Conservation (phyloP, 2,888 invertebrate species). For the Deroplatys truncata region DNA sequence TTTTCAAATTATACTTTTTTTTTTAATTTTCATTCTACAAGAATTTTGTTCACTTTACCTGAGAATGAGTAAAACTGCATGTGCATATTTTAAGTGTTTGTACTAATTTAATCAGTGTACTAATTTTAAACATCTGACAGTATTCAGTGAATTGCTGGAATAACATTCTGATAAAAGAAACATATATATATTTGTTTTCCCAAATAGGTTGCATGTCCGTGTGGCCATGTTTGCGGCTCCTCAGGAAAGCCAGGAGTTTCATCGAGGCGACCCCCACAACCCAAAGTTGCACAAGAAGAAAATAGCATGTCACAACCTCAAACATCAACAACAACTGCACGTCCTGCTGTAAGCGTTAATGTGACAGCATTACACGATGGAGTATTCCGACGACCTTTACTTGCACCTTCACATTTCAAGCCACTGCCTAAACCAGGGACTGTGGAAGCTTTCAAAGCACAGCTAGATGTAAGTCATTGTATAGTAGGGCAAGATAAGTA, state of each 20-base stretch:
- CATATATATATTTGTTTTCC: background rate
- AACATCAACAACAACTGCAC: background rate
- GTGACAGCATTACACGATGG: constrained; percentile 22
- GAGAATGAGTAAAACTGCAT: no score
- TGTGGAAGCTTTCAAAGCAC: constrained; percentile 33
- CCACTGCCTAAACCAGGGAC: constrained; percentile 25
- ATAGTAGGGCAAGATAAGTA: background rate
- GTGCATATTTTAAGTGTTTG: no score
- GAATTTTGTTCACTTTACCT: no score
- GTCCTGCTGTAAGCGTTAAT: constrained; percentile 12
- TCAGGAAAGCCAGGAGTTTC: constrained; percentile 23
- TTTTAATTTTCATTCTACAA: no score
- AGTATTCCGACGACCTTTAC: constrained; percentile 31
- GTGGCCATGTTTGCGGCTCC: constrained; percentile 53
- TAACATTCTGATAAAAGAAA: no score
- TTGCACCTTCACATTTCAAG: constrained; percentile 30
- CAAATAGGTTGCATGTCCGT: constrained; percentile 41
- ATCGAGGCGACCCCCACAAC: background rate
- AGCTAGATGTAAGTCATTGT: constrained; percentile 31
- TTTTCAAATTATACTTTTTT: no score
- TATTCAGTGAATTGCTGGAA: no score
- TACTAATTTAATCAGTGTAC: no score
- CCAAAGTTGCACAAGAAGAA: background rate
- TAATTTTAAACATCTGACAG: no score
- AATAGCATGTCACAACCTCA: background rate